A percentile compares a stretch with the other conserved stretches of the same genome.
These are phyloP conservation scores for Patagioenas fasciata DNA, from an alignment of 2,113 vertebrate species.

Conservation along the genomic window DNA sequence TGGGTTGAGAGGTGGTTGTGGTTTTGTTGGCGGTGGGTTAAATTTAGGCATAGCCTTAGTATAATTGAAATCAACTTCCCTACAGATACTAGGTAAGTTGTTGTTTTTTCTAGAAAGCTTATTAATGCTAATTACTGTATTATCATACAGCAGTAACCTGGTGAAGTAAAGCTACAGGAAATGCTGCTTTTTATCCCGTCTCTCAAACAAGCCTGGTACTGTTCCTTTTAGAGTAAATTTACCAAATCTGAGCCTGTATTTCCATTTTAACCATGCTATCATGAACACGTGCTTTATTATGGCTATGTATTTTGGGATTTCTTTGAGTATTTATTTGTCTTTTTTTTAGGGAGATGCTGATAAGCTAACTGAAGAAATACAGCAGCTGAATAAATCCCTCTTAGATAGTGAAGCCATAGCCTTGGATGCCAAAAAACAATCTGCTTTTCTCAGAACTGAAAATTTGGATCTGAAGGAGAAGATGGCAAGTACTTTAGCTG, in stretches of 20 bases:
- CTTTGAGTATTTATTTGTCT: background rate
- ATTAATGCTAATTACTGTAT: background rate
- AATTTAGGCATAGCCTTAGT: background rate
- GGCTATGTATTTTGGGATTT: background rate
- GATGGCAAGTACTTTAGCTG: constrained; percentile 70
- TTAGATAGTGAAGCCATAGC: constrained; percentile 84
- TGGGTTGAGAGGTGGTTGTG: background rate
- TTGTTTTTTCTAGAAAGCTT: background rate
- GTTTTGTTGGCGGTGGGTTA: background rate
- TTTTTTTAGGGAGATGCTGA: constrained; percentile 74
- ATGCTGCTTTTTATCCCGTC: background rate
- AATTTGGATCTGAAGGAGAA: constrained; percentile 84
- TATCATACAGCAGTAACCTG: background rate
- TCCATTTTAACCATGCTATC: background rate
- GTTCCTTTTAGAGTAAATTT: background rate
- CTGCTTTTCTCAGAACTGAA: constrained; percentile 86
- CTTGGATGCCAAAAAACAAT: constrained; percentile 88
- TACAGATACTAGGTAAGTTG: background rate
- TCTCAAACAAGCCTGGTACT: background rate
- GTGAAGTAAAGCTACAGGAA: background rate
- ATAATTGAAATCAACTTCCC: background rate
- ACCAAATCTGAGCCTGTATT: background rate
- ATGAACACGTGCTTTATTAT: background rate
- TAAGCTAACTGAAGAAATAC: constrained; percentile 80
- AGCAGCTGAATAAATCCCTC: constrained; percentile 82